Conservation (phyloP, 2,888 invertebrate genomes). For the Drosophila heteroneura region DNA sequence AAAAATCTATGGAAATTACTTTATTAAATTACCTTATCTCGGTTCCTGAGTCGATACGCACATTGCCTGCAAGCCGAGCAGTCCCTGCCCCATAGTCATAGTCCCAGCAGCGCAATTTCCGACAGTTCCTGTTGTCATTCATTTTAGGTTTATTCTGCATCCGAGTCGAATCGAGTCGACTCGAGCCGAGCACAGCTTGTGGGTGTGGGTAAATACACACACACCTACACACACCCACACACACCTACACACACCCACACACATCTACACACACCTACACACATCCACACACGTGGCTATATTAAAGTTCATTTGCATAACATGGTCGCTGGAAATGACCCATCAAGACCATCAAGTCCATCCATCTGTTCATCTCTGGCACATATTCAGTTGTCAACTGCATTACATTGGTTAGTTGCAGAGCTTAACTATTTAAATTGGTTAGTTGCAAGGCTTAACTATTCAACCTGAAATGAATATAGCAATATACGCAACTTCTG, state of each 20-base stretch:
- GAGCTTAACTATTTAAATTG: constrained; percentile 27
- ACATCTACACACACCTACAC: background rate
- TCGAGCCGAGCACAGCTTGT: background rate
- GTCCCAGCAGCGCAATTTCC: constrained; percentile 59
- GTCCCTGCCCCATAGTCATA: constrained; percentile 23
- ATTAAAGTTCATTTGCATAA: constrained; percentile 44
- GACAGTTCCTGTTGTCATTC: constrained; percentile 67
- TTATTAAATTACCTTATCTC: constrained; percentile 76
- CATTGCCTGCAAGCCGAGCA: constrained; percentile 1
- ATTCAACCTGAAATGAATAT: constrained; percentile 28
- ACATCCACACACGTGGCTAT: background rate
- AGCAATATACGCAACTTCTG: background rate
- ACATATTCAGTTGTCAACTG: background rate
- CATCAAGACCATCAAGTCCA: background rate
- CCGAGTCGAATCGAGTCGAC: constrained; percentile 8
- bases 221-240: background rate
- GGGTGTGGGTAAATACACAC: background rate
- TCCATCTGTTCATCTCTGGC: background rate
- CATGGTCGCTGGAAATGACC: constrained; percentile 26
- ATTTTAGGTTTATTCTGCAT: constrained; percentile 41
- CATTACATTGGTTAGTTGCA: constrained; percentile 8
- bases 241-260: background rate
- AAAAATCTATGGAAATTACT: constrained; percentile 78
- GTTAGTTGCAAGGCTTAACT: constrained; percentile 10
- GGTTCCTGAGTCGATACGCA: constrained; percentile 62